Conservation (phyloP, 2,888 invertebrate genomes). For the Harpagoxenus sublaevis region DNA sequence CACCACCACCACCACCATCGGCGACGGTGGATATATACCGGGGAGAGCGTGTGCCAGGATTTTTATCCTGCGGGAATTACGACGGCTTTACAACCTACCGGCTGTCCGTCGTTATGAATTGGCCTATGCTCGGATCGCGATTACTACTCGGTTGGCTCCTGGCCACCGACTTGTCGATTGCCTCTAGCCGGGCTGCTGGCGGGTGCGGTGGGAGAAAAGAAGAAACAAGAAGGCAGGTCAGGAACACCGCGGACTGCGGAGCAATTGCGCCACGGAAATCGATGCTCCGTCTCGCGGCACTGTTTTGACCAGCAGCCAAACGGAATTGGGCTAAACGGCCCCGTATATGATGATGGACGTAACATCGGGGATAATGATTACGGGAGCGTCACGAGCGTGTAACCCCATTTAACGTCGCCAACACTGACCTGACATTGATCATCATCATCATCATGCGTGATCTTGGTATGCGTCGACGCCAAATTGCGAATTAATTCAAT, state of each 20-base stretch:
- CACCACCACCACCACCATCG: constrained; percentile 57
- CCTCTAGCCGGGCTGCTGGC: not conserved
- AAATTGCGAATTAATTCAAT: constrained; percentile 41
- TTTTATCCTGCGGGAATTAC: constrained; percentile 81
- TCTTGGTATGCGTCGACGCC: constrained; percentile 6
- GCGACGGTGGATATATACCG: constrained; percentile 58
- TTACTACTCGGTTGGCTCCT: constrained; percentile 62
- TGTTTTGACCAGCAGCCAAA: constrained; percentile 54
- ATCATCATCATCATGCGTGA: not conserved
- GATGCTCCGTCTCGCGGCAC: constrained; percentile 50
- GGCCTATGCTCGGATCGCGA: constrained; percentile 72
- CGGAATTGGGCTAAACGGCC: constrained; percentile 20
- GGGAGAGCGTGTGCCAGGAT: constrained; percentile 80
- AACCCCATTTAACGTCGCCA: constrained; percentile 41
- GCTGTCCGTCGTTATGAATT: constrained; percentile 76
- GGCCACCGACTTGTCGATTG: constrained; percentile 57
- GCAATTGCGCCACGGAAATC: constrained; percentile 70
- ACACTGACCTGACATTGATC: constrained; percentile 31
- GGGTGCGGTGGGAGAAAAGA: constrained; percentile 60
- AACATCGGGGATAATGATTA: constrained; percentile 31
- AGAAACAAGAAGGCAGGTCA: constrained; percentile 73
- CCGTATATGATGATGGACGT: constrained; percentile 5
- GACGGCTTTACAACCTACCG: constrained; percentile 78
- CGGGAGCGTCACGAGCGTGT: constrained; percentile 11
- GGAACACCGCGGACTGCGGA: constrained; percentile 68